Base-by-base conservation (phyloP, 2,888 invertebrate species). In the Cerceris rybyensis region DNA sequence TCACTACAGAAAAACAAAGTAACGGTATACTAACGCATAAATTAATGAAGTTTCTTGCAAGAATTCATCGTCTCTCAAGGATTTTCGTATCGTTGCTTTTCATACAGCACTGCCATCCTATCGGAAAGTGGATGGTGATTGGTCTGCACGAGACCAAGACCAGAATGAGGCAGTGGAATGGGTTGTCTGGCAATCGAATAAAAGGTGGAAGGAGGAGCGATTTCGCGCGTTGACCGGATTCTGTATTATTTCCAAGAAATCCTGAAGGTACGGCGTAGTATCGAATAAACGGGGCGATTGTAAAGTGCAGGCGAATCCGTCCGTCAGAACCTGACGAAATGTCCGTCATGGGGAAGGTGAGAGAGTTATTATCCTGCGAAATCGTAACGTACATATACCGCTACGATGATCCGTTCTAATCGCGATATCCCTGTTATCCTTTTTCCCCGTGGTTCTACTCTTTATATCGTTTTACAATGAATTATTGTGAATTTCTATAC, bases 321-420 rank as follows among this genome's bases (percentile, higher is more conserved):
- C 86, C 86, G 81, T 84, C 81, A 82, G 78, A 81, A 67, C 75
- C 68, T 75, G 80, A 78, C 87, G 87, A 88, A 69, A 92, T 92
- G 92, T 92, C 92, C 86, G 92, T 91, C 70, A 92, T 92, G 91
- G 92, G 92, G 79, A 92, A 92, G 91, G 92, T 92, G 74, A 91
- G 90, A 80, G 54, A 74, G 73, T 82, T 75, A 52, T 57, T 70
- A 67, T 17, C 64, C 49, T 43, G 39, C 16, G 66, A 77, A 41
- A 61, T 42, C 60, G 54, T 49, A 46, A 28, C 28, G 28, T 28
- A 28, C 28, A 28, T 59, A 63, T 28, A 17, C 52, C 59, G 55
- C 41, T 61, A 42, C 41, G 16, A 42, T 50, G 57, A 49, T 55
- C 54, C 60, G 16, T 57, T 50, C 57, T 50, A n/a, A 70, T 66